phyloP scores from a whole-genome alignment of 2,797 vertebrate species.

The Sebastes cheni region DNA sequence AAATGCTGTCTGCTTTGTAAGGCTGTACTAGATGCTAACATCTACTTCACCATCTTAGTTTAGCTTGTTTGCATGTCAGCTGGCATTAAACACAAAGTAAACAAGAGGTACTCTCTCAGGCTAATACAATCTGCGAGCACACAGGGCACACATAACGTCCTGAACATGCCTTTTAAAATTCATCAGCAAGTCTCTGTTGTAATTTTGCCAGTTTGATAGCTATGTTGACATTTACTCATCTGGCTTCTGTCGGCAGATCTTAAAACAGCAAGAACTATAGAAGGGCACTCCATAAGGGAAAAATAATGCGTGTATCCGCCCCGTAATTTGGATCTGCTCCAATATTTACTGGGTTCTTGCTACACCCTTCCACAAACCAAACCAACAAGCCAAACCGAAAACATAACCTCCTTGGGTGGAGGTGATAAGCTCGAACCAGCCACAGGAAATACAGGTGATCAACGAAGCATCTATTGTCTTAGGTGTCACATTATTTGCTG shows the following conservation, averaged over 20 bases:
- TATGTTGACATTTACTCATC: conserved; percentile 27
- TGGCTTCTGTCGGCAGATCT: conserved; percentile 25
- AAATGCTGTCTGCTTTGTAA: not conserved
- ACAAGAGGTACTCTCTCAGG: not conserved
- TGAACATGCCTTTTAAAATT: conserved; percentile 19
- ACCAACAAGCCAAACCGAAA: no score
- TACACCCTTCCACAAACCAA: no score
- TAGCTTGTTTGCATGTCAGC: not conserved
- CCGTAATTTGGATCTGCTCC: not conserved
- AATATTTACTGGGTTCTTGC: no score
- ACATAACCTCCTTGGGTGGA: no score
- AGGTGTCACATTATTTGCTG: not conserved
- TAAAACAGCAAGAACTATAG: not conserved
- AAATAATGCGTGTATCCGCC: not conserved
- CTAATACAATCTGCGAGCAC: not conserved
- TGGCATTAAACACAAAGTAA: not conserved
- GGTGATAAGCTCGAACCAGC: not conserved
- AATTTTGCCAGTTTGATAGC: conserved; percentile 10
- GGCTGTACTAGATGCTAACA: not conserved
- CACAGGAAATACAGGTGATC: not conserved
- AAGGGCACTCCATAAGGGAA: not conserved
- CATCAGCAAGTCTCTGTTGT: conserved; percentile 19
- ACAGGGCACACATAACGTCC: not conserved
- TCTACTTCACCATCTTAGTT: not conserved
- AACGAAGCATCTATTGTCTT: not conserved